Base-by-base conservation (phyloP, 2,113 vertebrate species). In the Physeter macrocephalus region DNA sequence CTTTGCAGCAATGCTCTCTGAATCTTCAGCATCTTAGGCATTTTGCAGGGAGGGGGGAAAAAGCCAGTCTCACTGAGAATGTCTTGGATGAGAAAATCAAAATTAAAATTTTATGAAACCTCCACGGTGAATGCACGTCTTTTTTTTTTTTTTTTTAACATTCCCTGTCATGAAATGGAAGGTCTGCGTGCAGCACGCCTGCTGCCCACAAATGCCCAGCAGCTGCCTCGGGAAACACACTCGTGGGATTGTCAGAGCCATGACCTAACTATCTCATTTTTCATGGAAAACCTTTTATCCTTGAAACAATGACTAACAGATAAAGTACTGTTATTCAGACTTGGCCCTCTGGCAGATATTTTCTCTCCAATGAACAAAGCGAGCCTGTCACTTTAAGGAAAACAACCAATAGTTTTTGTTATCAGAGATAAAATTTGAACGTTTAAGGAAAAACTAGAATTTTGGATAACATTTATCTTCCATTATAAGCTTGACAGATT, bases 171-270 rank as follows among this genome's bases (percentile, higher is more conserved):
- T 46, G 69, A n/a, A 84, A 78, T 0, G 0, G 21, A 13, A 91
- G 10, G 3, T 36, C 5, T 7, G 4, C 18, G 27, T 0, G 5
- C 14, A 43, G 43, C 39, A 20, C 7, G 12, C 6, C 29, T 10
- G 15, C 41, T 23, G 23, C 17, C 13, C 17, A 11, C 36, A 0
- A 0, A 14, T 7, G 8, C 0, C 43, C 71, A 34, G 23, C 0
- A 4, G 11, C 13, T 2, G 3, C 25, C 62, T 59, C 52, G 34
- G 54, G 10, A 81, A 72, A 77, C 5, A 10, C 57, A 52, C 5
- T 5, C 1, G 10, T 36, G 15, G 5, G 2, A 14, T 0, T 12
- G 9, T 10, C 8, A 5, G 12, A 64, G 54, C 13, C 12, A 0
- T 17, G 49, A 52, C 57, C 67, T 46, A 49, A 15, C 13, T 1